Evolutionary conservation across 2,888 invertebrate genomes (phyloP).

Genomic region (Sarcophaga rosellei): DNA sequence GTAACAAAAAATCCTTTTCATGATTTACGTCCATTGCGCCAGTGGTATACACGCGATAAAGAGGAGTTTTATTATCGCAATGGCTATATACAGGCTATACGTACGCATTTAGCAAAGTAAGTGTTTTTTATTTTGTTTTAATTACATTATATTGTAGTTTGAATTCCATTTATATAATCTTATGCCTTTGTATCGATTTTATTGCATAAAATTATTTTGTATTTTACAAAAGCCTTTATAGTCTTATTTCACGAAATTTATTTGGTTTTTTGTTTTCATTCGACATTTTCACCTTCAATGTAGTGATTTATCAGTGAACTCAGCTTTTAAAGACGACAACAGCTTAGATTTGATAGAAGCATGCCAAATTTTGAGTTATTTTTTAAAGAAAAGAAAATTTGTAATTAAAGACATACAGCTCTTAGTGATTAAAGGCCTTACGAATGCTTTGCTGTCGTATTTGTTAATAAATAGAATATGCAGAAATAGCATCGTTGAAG

Average conservation of each 20-base stretch:
- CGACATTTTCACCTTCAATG: no score
- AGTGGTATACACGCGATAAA: conserved; percentile 70
- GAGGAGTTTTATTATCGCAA: conserved; percentile 75
- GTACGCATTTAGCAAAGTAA: conserved; percentile 53
- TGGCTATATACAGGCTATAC: conserved; percentile 75
- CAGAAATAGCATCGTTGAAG: no score
- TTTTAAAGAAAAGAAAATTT: no score
- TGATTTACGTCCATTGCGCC: conserved; percentile 74
- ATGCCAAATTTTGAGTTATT: no score
- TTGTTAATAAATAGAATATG: no score
- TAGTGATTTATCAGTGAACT: no score
- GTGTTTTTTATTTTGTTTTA: not conserved
- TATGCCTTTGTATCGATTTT: no score
- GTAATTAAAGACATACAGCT: no score
- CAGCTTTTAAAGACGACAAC: not conserved
- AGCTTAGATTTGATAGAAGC: no score
- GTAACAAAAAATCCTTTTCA: conserved; percentile 74
- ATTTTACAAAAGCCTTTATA: conserved; percentile 16
- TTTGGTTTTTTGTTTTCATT: no score
- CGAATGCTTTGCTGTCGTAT: no score
- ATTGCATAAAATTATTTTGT: not conserved
- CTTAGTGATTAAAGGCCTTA: no score
- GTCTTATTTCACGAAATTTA: not conserved
- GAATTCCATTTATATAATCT: conserved; percentile 3
- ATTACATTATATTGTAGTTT: conserved; percentile 58